Evolutionary conservation across 2,113 vertebrate species (phyloP).

Genomic region (Plestiodon gilberti): DNA sequence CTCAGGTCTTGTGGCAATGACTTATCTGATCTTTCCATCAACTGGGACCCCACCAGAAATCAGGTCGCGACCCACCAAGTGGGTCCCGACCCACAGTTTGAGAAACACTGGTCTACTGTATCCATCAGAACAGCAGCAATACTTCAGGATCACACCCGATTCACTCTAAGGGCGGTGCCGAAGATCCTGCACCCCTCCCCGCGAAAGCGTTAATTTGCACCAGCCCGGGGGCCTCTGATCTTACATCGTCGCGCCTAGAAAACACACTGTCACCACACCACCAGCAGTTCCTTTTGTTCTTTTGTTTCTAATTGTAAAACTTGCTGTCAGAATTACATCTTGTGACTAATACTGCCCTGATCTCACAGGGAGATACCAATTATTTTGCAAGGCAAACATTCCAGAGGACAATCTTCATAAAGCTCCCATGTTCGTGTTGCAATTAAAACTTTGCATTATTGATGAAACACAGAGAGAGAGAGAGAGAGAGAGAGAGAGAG

Average conservation of each 20-base stretch:
- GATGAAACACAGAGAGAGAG: no score
- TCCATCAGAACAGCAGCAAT: no score
- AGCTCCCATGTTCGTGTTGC: conserved; percentile 37
- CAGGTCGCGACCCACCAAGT: no score
- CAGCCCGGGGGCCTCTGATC: neutral
- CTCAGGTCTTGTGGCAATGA: no score
- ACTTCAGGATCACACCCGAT: accelerated
- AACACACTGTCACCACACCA: neutral
- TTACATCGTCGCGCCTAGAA: neutral
- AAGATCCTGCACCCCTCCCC: accelerated
- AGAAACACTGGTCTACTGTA: no score
- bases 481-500: no score
- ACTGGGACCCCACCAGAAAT: no score
- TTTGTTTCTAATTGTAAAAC: conserved; percentile 8
- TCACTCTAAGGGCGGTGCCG: neutral
- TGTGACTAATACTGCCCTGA: neutral
- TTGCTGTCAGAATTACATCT: conserved; percentile 10
- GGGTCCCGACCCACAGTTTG: no score
- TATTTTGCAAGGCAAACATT: conserved; percentile 35
- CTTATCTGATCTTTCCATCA: no score
- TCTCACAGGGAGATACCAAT: conserved; percentile 23
- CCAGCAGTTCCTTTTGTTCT: neutral
- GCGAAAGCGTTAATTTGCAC: neutral
- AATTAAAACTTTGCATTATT: conserved; percentile 47
- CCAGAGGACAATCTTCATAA: conserved; percentile 34